phyloP scores from a whole-genome alignment of 2,113 vertebrate species.

The Menidia beryllina region DNA sequence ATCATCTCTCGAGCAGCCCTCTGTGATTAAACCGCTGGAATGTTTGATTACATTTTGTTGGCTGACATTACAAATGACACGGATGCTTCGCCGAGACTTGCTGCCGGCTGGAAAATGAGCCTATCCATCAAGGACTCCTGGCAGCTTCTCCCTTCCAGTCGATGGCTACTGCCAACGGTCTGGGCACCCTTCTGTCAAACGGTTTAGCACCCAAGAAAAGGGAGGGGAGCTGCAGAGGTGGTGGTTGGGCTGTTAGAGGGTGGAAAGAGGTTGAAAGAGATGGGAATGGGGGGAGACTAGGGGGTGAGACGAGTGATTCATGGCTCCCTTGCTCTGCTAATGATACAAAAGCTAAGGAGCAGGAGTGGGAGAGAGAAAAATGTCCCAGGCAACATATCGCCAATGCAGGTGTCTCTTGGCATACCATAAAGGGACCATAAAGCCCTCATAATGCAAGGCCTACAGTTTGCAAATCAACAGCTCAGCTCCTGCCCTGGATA shows the following conservation, averaged over 20 bases:
- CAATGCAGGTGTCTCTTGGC: constrained; percentile 79
- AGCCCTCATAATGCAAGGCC: constrained; percentile 74
- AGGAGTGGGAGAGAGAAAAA: constrained; percentile 76
- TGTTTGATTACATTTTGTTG: constrained; percentile 99
- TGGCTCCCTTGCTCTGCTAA: constrained; percentile 83
- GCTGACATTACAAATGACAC: constrained; percentile 99
- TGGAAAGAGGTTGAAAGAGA: constrained; percentile 63
- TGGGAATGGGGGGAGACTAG: constrained; percentile 30
- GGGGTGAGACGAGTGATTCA: constrained; percentile 80
- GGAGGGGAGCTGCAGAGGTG: constrained; percentile 56
- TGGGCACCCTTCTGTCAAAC: constrained; percentile 98
- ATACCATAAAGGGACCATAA: constrained; percentile 77
- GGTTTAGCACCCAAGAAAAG: constrained; percentile 97
- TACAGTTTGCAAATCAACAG: constrained; percentile 71
- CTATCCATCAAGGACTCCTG: constrained; percentile 99
- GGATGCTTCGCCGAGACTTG: constrained; percentile 99
- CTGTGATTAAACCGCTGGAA: constrained; percentile 99
- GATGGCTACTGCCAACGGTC: constrained; percentile 99
- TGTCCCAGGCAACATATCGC: constrained; percentile 77
- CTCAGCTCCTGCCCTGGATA: constrained; percentile 65
- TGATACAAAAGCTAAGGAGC: constrained; percentile 84
- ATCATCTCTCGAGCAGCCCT: constrained; percentile 99
- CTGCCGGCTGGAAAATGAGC: constrained; percentile 99
- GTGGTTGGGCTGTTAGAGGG: constrained; percentile 61
- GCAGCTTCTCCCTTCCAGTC: constrained; percentile 98